Percentiles rank a stretch among this genome's conserved stretches.
These are phyloP conservation scores for Pomacea maculata DNA, from an alignment of 1,140 invertebrate genomes.

Conservation along the genomic window DNA sequence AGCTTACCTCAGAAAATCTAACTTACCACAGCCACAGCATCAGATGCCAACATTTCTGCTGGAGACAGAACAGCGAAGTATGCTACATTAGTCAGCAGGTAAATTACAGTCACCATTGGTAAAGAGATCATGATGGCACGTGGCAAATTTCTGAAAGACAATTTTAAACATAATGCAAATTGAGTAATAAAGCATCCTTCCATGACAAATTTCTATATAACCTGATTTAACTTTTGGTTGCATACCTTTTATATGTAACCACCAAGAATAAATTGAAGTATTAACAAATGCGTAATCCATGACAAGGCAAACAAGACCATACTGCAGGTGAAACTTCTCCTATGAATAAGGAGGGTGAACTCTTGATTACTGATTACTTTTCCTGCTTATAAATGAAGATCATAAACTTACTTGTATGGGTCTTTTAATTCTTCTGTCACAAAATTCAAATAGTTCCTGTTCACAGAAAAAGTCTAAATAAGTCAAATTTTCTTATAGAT, in stretches of 20 bases:
- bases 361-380: background rate
- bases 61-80: conserved; percentile 68
- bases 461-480: too few relatives aligned
- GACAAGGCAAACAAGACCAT: background rate
- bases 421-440: conserved; percentile 98
- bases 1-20: background rate
- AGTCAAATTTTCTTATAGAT: too few relatives aligned
- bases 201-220: too few relatives aligned
- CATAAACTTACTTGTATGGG: conserved; percentile 80
- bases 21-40: conserved; percentile 69
- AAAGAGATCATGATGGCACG: conserved; percentile 67
- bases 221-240: too few relatives aligned
- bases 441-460: conserved; percentile 96
- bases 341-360: too few relatives aligned
- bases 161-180: background rate
- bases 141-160: conserved; percentile 66
- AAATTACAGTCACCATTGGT: conserved; percentile 66
- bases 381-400: background rate
- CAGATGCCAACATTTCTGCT: conserved; percentile 64
- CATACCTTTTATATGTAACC: too few relatives aligned
- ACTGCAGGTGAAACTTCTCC: too few relatives aligned
- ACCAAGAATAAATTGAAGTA: background rate
- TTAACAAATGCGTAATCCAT: background rate
- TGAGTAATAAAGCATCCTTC: too few relatives aligned
- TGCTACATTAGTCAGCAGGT: conserved; percentile 67